A percentile compares a stretch with the other conserved stretches of the same genome.
Evolutionary conservation across 2,888 invertebrate genomes (phyloP).

Genomic region (Eupithecia subumbrata): DNA sequence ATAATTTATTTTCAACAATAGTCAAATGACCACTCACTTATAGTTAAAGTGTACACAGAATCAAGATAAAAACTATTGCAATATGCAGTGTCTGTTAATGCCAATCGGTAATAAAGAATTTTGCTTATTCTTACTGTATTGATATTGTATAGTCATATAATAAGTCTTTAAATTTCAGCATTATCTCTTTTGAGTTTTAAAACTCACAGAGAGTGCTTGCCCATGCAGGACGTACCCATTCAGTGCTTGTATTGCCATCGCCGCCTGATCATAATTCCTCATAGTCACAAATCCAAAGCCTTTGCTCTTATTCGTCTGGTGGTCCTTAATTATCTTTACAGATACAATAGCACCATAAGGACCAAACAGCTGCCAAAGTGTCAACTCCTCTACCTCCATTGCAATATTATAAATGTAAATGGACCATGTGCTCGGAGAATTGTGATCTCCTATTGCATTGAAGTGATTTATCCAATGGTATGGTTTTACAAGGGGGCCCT

Average conservation of each 20-base stretch:
- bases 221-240: slow-evolving; percentile 79
- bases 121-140: slow-evolving; percentile 81
- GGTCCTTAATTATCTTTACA: slow-evolving; percentile 83
- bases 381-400: slow-evolving; percentile 81
- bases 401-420: slow-evolving; percentile 83
- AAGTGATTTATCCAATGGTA: slow-evolving; percentile 82
- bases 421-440: slow-evolving; percentile 81
- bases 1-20: slow-evolving; percentile 80
- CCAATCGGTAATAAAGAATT: slow-evolving; percentile 72
- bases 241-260: slow-evolving; percentile 82
- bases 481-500: slow-evolving; percentile 76
- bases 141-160: slow-evolving; percentile 76
- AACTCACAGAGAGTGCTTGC: slow-evolving; percentile 82
- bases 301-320: slow-evolving; percentile 82
- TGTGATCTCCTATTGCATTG: slow-evolving; percentile 79
- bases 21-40: slow-evolving; percentile 72
- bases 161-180: slow-evolving; percentile 69
- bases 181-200: slow-evolving; percentile 84
- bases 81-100: slow-evolving; percentile 64
- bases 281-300: slow-evolving; percentile 83
- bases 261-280: slow-evolving; percentile 83
- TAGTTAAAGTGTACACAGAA: slow-evolving; percentile 64
- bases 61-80: slow-evolving; percentile 64
- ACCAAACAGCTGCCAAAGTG: slow-evolving; percentile 82
- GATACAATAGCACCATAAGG: slow-evolving; percentile 84